Base-by-base conservation (phyloP, 2,888 invertebrate genomes). In the Erebia ligea region DNA sequence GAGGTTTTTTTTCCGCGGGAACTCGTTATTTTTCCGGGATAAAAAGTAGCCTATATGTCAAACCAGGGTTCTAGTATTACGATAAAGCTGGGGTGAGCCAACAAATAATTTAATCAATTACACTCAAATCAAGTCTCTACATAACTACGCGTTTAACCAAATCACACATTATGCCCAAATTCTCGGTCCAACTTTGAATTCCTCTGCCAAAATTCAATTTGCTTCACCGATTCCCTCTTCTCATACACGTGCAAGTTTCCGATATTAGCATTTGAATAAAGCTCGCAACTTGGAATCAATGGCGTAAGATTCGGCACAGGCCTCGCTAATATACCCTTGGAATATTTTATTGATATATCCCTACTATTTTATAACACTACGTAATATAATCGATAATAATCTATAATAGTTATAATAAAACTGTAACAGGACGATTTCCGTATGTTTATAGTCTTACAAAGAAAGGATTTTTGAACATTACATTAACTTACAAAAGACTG, bases 211-310 rank as follows among this genome's bases (percentile, higher is more conserved):
- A 64, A 64, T 64, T 64, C 64, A 64, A 64, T 64, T 64, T 64
- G 64, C 54, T 17, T 34, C 52, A 64, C 17, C 34, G 17, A 54
- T 54, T 54, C n/a, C 34, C 64, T 21, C 6, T 15, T 21, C 19
- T 62, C 45, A 21, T 21, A 19, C 13, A 64, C 64, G 64, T 54
- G 34, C n/a, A 64, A 64, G 40, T 64, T 64, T 40, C 17, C 64
- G 48, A 67, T 63, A 70, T 70, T 70, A 48, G 67, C 62, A 70
- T 70, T 63, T 70, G 67, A 70, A 70, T 62, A 19, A 50, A 52
- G 67, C 19, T 62, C 40, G 42, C 54, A 62, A 70, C 45, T 66
- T 50, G 57, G 65, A 67, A 67, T 70, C 70, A 70, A 67, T 70
- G 57, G 50, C 67, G 67, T 67, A 62, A 40, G 52, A 70, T 63